Percentiles rank a stretch among this genome's conserved stretches.
These are phyloP conservation scores for Phengaris alcon DNA, from an alignment of 2,888 invertebrate species.

Conservation along the genomic window DNA sequence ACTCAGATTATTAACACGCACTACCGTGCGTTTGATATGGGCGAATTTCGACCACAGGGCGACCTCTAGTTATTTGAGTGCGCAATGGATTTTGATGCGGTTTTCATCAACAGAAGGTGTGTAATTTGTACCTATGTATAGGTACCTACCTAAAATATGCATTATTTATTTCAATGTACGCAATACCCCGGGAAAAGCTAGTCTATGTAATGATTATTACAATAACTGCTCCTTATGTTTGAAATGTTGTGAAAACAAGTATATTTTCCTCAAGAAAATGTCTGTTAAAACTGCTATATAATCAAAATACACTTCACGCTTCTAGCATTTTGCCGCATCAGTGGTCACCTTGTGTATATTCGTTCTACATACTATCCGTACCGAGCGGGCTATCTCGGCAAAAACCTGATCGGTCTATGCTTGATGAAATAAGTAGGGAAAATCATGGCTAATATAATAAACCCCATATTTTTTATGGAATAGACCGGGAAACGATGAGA, in stretches of 20 bases:
- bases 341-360: neutral
- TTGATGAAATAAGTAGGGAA: constrained; percentile 12
- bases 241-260: neutral
- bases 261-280: neutral
- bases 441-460: neutral
- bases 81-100: no score
- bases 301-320: constrained; percentile 27
- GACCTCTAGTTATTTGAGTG: no score
- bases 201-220: neutral
- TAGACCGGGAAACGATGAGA: neutral
- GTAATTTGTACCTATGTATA: no score
- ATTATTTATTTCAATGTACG: neutral
- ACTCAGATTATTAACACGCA: no score
- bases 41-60: no score
- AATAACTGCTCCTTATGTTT: neutral
- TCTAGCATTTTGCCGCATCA: constrained; percentile 21
- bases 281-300: neutral
- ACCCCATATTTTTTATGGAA: neutral
- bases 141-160: no score
- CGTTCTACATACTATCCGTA: constrained; percentile 26
- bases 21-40: no score
- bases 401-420: constrained; percentile 2
- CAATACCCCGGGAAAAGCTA: neutral
- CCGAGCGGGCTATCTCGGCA: constrained; percentile 7
- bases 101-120: no score